phyloP scores from a whole-genome alignment of 2,888 invertebrate genomes.

The Hydrotaea diabolus region DNA sequence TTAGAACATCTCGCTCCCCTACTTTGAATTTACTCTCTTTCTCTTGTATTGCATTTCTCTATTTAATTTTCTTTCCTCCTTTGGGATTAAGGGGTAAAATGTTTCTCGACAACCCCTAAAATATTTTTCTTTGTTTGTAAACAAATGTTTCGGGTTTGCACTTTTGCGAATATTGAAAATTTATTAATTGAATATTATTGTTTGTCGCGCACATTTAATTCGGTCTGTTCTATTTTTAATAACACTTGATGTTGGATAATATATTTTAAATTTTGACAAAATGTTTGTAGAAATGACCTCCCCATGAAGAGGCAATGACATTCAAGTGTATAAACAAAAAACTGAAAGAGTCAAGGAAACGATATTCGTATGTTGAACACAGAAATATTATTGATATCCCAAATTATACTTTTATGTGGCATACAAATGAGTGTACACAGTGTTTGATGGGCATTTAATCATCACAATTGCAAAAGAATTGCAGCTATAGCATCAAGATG shows the following conservation, averaged over 20 bases:
- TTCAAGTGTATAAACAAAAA: conserved; percentile 28
- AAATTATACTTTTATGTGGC: too few relatives aligned
- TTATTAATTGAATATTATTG: neutral
- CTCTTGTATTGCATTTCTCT: neutral
- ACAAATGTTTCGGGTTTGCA: conserved; percentile 2
- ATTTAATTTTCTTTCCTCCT: neutral
- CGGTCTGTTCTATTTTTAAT: conserved; percentile 12
- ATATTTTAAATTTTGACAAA: conserved; percentile 35
- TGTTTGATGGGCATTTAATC: too few relatives aligned
- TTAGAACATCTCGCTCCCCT: neutral
- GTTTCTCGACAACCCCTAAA: neutral
- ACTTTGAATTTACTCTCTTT: neutral
- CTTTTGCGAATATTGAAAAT: neutral
- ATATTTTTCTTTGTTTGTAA: conserved; percentile 10
- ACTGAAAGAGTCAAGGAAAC: conserved; percentile 6
- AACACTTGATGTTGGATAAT: conserved; percentile 18
- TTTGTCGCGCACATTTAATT: neutral
- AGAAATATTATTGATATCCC: neutral
- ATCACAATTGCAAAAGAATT: too few relatives aligned
- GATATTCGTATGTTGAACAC: neutral
- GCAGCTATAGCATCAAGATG: too few relatives aligned
- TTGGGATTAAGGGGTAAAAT: neutral
- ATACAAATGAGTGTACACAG: too few relatives aligned
- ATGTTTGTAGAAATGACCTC: conserved; percentile 54
- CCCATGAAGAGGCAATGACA: conserved; percentile 63